Conservation (phyloP, 2,113 vertebrate species). For the Misgurnus anguillicaudatus region DNA sequence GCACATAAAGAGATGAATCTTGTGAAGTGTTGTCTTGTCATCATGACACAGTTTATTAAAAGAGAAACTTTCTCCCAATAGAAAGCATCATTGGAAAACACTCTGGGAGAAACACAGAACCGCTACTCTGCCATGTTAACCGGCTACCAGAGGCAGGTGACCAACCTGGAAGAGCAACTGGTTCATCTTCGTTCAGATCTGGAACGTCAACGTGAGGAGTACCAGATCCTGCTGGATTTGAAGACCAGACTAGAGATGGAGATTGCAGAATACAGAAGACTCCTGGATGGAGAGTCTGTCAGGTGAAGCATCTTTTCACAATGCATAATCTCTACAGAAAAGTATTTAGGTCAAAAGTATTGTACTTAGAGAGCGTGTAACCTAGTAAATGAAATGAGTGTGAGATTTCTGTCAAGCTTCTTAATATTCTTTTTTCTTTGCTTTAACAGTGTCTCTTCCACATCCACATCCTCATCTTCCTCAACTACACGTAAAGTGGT, state of each 20-base stretch:
- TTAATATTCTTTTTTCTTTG: neutral
- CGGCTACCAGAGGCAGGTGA: conserved; percentile 78
- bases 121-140: conserved; percentile 73
- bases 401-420: neutral
- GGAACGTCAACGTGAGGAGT: conserved; percentile 78
- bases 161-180: conserved; percentile 75
- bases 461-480: neutral
- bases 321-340: neutral
- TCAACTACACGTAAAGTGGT: conserved; percentile 50
- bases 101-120: conserved; percentile 76
- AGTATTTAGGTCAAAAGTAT: neutral
- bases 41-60: neutral
- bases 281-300: conserved; percentile 76
- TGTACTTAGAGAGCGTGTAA: too few species aligned
- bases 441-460: neutral
- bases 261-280: conserved; percentile 81
- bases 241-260: conserved; percentile 84
- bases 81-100: conserved; percentile 84
- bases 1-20: neutral
- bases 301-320: conserved; percentile 27
- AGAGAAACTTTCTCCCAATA: conserved; percentile 49
- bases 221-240: conserved; percentile 78
- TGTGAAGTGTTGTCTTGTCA: neutral
- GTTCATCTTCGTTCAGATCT: conserved; percentile 69
- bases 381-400: neutral